These are phyloP conservation scores for Lysandra bellargus DNA, from an alignment of 2,888 invertebrate species.

Conservation along the genomic window DNA sequence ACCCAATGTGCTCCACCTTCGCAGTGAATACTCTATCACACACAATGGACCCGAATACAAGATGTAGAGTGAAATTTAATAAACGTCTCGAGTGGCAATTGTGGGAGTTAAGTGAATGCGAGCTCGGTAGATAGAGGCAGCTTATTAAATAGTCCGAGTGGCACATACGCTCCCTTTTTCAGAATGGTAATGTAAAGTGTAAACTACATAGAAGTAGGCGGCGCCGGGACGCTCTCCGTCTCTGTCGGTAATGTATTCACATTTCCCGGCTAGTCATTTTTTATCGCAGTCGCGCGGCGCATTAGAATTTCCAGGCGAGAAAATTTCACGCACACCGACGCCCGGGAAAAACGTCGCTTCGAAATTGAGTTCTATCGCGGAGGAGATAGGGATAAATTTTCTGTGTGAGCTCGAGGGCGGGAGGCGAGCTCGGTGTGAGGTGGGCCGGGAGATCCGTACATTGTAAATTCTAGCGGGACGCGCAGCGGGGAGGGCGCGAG, in stretches of 20 bases:
- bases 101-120: constrained; percentile 31
- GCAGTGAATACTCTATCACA: neutral
- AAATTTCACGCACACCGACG: constrained; percentile 71
- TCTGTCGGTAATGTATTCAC: constrained; percentile 72
- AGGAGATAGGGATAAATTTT: constrained; percentile 29
- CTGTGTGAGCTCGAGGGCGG: constrained; percentile 37
- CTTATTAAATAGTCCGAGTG: constrained; percentile 59
- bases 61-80: constrained; percentile 23
- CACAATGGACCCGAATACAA: neutral
- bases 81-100: constrained; percentile 28
- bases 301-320: constrained; percentile 80
- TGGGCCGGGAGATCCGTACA: constrained; percentile 53
- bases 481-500: constrained; percentile 41
- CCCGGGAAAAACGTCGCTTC: constrained; percentile 33
- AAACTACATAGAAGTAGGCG: constrained; percentile 58
- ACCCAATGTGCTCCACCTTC: neutral
- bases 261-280: constrained; percentile 77
- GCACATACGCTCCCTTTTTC: constrained; percentile 60
- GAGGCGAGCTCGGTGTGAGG: constrained; percentile 46
- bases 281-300: constrained; percentile 79
- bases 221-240: constrained; percentile 62
- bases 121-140: constrained; percentile 38
- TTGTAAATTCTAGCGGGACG: constrained; percentile 70
- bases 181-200: constrained; percentile 70
- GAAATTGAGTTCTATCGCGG: constrained; percentile 39